Base-by-base conservation (phyloP, 2,888 invertebrate genomes). In the Arrhopalites spinosus region DNA sequence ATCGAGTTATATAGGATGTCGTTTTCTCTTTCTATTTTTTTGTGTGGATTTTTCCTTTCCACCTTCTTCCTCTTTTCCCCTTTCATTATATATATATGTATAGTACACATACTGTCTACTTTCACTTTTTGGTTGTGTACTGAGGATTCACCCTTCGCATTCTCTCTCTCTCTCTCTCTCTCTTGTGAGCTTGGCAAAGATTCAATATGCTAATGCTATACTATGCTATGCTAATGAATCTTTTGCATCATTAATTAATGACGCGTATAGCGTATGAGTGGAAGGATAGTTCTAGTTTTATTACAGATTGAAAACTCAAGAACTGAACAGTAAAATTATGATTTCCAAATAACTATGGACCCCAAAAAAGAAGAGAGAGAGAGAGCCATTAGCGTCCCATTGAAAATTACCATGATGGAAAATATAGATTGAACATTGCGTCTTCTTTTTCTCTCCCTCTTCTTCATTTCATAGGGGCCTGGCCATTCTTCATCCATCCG, bases 131-230 rank as follows among this genome's bases (percentile, higher is more conserved):
- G 50, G 15, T 47, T n/a, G 25, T 30, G 17, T 53, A 17, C 27
- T 30, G 36, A 36, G 36, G 36, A 36, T 36, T 36, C 36, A 36
- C 36, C 36, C 36, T 7, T 11, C 36, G 30, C 23, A 20, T 15
- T 45, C 25, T 45, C 45, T 45, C 23, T 45, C 3, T 68, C 2
- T 27, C 23, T 50, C n/a, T 13, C 15, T 29, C 30, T 17, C 23
- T n/a, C n/a, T n/a, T 63, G 13, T 3, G 43, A 29, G 30, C 53
- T 69, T 69, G 69, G 69, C 69, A 53, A 29, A 20, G 69, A 69
- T 69, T 69, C 69, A 69, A 69, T 69, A 69, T 69, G 69, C 69
- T n/a, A n/a, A n/a, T n/a, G n/a, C n/a, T n/a, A n/a, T n/a, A n/a
- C n/a, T n/a, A n/a, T n/a, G n/a, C n/a, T n/a, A n/a, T n/a, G n/a